A percentile compares a stretch with the other conserved stretches of the same genome.
phyloP scores from a whole-genome alignment of 2,797 vertebrate species.

The Etheostoma perlongum region DNA sequence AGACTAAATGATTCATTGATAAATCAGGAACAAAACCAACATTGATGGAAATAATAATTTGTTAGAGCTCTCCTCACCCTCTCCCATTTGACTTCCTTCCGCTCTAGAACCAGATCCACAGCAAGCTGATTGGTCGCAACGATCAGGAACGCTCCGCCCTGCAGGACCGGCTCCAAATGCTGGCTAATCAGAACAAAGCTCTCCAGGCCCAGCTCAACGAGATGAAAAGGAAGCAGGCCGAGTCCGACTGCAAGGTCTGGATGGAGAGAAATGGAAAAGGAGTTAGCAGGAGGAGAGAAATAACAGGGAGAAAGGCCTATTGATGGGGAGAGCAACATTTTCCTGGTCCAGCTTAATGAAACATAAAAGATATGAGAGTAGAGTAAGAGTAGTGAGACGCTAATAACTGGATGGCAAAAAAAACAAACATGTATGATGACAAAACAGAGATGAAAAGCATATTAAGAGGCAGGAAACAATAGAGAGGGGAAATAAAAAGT shows the following conservation, averaged over 20 bases:
- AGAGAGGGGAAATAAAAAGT: background rate
- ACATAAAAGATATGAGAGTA: background rate
- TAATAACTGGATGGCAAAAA: background rate
- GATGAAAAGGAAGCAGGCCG: conserved; percentile 93
- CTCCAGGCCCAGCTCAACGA: conserved; percentile 93
- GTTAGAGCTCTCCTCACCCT: background rate
- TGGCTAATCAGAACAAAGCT: conserved; percentile 92
- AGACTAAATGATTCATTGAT: background rate
- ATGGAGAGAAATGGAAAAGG: background rate
- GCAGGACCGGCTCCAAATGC: conserved; percentile 91
- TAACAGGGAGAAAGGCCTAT: background rate
- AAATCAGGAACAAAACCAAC: background rate
- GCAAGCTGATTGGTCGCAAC: conserved; percentile 89
- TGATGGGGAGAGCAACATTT: background rate
- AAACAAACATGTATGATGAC: background rate
- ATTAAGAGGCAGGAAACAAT: background rate
- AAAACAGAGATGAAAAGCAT: background rate
- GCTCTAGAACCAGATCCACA: conserved; percentile 91
- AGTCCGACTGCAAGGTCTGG: conserved; percentile 93
- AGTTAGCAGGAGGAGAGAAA: background rate
- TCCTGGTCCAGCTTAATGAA: background rate
- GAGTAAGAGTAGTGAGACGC: background rate
- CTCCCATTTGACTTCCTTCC: background rate
- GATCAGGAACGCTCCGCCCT: conserved; percentile 91
- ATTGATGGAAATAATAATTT: background rate